Percentiles rank a stretch among this genome's conserved stretches.
phyloP scores from a whole-genome alignment of 1,140 invertebrate genomes.

The Tetranychus urticae region DNA sequence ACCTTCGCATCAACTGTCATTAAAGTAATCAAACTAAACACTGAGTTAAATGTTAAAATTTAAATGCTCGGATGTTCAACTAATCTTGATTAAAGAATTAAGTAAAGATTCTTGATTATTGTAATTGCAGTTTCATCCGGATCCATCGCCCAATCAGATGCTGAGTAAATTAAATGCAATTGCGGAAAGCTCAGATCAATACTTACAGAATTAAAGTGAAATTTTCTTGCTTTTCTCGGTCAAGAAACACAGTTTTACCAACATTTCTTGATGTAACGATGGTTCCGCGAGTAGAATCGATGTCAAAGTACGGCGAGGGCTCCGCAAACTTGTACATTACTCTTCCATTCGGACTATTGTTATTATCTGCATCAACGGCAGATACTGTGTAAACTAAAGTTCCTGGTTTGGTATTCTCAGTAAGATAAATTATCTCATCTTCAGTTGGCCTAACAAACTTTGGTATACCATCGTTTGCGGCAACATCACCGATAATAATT shows the following conservation, averaged over 20 bases:
- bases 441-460: constrained; percentile 40
- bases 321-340: constrained; percentile 44
- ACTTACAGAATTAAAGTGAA: constrained; percentile 32
- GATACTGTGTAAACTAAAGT: constrained; percentile 17
- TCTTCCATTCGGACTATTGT: constrained; percentile 41
- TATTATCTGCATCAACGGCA: constrained; percentile 26
- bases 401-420: constrained; percentile 26
- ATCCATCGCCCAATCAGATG: no score
- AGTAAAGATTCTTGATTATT: no score
- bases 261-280: constrained; percentile 34
- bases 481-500: constrained; percentile 51
- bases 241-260: constrained; percentile 21
- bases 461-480: constrained; percentile 55
- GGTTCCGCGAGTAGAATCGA: constrained; percentile 35
- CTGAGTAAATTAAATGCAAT: no score
- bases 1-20: no score
- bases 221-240: constrained; percentile 40
- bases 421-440: constrained; percentile 41
- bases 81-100: no score
- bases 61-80: no score
- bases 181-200: no score
- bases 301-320: constrained; percentile 7
- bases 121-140: no score
- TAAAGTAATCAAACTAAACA: no score
- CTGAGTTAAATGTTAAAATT: no score